phyloP scores from a whole-genome alignment of 2,113 vertebrate species.

The Cryptomyrus ogoouensis region DNA sequence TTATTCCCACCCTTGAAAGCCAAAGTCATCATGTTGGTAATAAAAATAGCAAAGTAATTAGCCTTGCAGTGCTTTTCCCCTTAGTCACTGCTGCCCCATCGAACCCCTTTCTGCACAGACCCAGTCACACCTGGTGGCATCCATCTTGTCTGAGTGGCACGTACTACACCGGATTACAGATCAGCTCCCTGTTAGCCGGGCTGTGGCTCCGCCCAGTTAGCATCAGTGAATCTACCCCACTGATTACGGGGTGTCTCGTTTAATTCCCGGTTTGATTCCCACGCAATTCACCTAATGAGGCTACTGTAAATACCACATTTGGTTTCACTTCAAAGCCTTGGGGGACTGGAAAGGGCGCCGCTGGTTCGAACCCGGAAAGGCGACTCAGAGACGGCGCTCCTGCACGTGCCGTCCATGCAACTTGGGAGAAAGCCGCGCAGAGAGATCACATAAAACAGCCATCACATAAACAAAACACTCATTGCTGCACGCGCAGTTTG shows the following conservation, averaged over 20 bases:
- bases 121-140: neutral
- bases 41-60: neutral
- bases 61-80: neutral
- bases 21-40: neutral
- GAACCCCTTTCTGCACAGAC: neutral
- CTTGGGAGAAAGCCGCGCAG: neutral
- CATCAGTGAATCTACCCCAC: neutral
- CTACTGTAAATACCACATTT: neutral
- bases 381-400: neutral
- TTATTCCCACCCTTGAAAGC: neutral
- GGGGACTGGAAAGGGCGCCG: slow-evolving; percentile 19
- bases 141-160: neutral
- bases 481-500: neutral
- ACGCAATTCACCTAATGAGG: neutral
- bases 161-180: neutral
- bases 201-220: neutral
- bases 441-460: neutral
- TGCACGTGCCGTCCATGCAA: neutral
- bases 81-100: neutral
- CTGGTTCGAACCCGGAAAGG: slow-evolving; percentile 11
- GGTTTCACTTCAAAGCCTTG: neutral
- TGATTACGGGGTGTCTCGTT: neutral
- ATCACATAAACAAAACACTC: neutral
- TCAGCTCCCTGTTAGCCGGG: neutral
- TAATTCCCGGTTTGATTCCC: slow-evolving; percentile 11